Base-by-base conservation (phyloP, 2,113 vertebrate species). In the Megalops atlanticus region DNA sequence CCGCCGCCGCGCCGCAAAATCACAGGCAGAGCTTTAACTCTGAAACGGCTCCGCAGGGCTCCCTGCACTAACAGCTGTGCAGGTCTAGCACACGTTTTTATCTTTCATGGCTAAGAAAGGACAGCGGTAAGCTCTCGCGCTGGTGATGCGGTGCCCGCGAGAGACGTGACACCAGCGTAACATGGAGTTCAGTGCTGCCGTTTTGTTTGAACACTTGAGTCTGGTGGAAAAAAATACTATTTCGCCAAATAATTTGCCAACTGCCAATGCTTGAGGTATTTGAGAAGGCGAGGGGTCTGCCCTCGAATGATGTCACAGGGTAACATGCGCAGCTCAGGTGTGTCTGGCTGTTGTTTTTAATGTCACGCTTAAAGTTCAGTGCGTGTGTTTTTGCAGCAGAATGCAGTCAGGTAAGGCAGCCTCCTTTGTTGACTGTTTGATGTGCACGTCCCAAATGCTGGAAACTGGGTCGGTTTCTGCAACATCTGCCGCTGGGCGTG, bases 401-500 rank as follows among this genome's bases (percentile, higher is more conserved):
- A 11, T 38, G 10, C 33, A 18, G 1, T 71, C 33, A 2, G 31
- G 11, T 38, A 18, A 36, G 69, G 14, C 4, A 27, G 69, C 3
- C 4, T 18, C 2, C 31, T 71, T 4, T 38, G 36, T 38, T 71
- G 69, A 18, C 36, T 93, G 93, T 93, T 92, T 91, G 91, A 92
- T 93, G 89, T 89, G 86, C 87, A 84, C 86, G 86, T 89, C 90
- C 88, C 92, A 89, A 89, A 91, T 92, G 91, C 89, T 72, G 81
- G 85, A 89, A 90, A 75, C 76, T 78, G 88, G 82, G 91, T 89
- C 87, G 90, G 89, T 86, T 83, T 91, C 88, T n/a, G 85, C 88
- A 90, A 91, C 91, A 91, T 93, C 85, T 92, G 92, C 92, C 90
- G 88, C 82, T 74, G 88, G 90, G 86, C 92, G 90, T 89, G 89